Evolutionary conservation across 1,140 invertebrate species (phyloP).

Genomic region (Bradysia coprophila): DNA sequence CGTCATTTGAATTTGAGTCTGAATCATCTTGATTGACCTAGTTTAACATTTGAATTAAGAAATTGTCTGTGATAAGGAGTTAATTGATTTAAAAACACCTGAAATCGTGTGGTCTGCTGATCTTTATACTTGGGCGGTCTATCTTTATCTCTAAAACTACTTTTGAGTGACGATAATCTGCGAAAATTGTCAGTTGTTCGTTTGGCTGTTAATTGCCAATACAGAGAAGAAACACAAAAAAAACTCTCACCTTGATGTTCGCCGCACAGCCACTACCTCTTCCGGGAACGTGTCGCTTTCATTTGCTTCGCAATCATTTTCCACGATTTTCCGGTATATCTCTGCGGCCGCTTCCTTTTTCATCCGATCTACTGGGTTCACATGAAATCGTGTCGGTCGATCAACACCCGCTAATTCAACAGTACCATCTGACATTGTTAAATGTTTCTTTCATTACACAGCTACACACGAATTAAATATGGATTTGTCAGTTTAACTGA

Average conservation of each 20-base stretch:
- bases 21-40: constrained; percentile 28
- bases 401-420: constrained; percentile 21
- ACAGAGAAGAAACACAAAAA: background rate
- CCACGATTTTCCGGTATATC: constrained; percentile 9
- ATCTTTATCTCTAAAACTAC: constrained; percentile 36
- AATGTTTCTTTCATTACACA: too few species aligned
- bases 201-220: background rate
- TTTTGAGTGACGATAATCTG: constrained; percentile 26
- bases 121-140: constrained; percentile 36
- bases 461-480: too few species aligned
- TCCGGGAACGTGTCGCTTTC: constrained; percentile 19
- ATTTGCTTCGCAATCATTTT: constrained; percentile 12
- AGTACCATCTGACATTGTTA: constrained; percentile 15
- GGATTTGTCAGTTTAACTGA: too few species aligned
- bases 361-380: constrained; percentile 22
- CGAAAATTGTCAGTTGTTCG: background rate
- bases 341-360: constrained; percentile 9
- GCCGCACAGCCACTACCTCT: constrained; percentile 14
- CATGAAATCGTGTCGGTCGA: constrained; percentile 20
- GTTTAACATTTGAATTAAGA: background rate
- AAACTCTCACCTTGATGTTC: constrained; percentile 3
- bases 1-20: constrained; percentile 24
- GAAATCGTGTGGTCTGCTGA: constrained; percentile 33
- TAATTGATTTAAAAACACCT: constrained; percentile 20
- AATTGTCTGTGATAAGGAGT: background rate